These are phyloP conservation scores for Nautilus pompilius DNA, from an alignment of 1,140 invertebrate genomes.

Conservation along the genomic window DNA sequence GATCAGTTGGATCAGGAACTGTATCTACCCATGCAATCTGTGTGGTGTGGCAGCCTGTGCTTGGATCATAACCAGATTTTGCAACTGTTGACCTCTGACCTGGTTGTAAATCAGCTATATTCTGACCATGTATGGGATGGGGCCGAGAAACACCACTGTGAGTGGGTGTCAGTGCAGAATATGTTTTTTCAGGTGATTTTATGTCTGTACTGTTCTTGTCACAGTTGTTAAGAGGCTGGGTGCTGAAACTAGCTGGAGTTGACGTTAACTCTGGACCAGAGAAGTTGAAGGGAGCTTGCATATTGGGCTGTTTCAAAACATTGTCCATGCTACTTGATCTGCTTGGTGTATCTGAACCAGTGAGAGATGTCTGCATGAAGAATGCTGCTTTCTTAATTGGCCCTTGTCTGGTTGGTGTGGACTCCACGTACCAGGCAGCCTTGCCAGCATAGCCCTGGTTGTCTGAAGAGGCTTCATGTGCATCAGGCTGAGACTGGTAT, in stretches of 20 bases:
- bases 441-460: slow-evolving; percentile 12
- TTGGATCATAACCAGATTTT: slow-evolving; percentile 29
- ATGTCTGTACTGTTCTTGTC: not conserved
- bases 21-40: slow-evolving; percentile 37
- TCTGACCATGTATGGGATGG: too few species aligned
- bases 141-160: not conserved
- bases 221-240: not conserved
- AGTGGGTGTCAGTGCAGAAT: not conserved
- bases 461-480: not conserved
- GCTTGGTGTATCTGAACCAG: not conserved
- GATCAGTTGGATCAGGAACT: slow-evolving; percentile 32
- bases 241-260: slow-evolving; percentile 14
- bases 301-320: too few species aligned
- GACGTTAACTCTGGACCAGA: slow-evolving; percentile 19
- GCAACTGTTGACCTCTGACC: slow-evolving; percentile 30
- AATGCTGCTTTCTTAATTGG: slow-evolving; percentile 21
- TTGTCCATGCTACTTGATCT: not conserved
- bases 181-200: not conserved
- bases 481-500: slow-evolving; percentile 20
- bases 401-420: slow-evolving; percentile 22
- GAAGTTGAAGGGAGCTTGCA: not conserved
- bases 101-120: slow-evolving; percentile 14
- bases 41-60: slow-evolving; percentile 25
- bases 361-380: slow-evolving; percentile 15
- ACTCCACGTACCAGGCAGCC: slow-evolving; percentile 28